Conservation (phyloP, 2,888 invertebrate species). For the Luffia ferchaultella region DNA sequence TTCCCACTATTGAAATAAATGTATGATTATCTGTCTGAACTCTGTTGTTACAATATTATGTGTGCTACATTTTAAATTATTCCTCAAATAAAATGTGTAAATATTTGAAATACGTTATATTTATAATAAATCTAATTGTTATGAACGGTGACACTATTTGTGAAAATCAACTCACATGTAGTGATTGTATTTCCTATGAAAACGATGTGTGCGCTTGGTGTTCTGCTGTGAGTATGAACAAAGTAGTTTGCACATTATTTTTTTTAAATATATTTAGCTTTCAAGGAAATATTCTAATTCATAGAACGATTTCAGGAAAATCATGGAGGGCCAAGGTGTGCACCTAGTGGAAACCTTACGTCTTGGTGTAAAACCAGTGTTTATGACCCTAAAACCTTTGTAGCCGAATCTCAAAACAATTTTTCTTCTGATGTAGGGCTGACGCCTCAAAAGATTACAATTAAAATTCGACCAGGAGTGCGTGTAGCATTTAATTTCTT, state of each 20-base stretch:
- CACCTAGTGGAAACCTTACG: conserved; percentile 14
- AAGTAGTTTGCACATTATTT: too few relatives aligned
- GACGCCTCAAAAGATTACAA: conserved; percentile 57
- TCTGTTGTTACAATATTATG: too few relatives aligned
- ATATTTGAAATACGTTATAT: not conserved
- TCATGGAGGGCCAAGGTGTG: conserved; percentile 22
- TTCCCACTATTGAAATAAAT: too few relatives aligned
- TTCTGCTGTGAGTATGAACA: conserved; percentile 26
- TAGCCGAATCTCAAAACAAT: conserved; percentile 1
- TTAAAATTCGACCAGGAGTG: conserved; percentile 56
- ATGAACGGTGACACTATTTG: conserved; percentile 14
- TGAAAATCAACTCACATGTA: conserved; percentile 25
- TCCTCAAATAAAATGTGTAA: not conserved
- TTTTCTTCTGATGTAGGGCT: conserved; percentile 44
- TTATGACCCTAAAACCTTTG: not conserved
- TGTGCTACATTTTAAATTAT: too few relatives aligned
- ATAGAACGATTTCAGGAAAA: conserved; percentile 18
- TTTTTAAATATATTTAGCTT: too few relatives aligned
- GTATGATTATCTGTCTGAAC: too few relatives aligned
- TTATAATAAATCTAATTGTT: not conserved
- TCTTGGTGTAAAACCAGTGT: conserved; percentile 26
- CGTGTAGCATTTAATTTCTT: conserved; percentile 37
- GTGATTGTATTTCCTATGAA: conserved; percentile 29
- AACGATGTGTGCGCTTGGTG: conserved; percentile 38
- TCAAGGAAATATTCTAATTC: too few relatives aligned